Evolutionary conservation across 2,113 vertebrate species (phyloP), one percentile per base, ranked within the genome.

Genomic region (Piprites chloris): DNA sequence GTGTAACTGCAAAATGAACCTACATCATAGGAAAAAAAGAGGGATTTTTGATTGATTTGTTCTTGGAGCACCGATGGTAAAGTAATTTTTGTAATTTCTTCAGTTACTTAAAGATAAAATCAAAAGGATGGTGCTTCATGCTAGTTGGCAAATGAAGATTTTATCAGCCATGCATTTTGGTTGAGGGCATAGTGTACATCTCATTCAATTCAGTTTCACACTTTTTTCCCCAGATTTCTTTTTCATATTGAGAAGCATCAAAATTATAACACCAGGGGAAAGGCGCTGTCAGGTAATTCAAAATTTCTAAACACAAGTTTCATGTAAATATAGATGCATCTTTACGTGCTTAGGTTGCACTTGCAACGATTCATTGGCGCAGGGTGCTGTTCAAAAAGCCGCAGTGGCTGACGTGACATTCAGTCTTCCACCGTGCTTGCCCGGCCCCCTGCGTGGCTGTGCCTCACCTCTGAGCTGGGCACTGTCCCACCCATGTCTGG

Each of bases 351-450:
- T 74, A 26, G 20, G 20, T 86, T 74, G 53, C 73, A 32, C 22
- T 69, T 56, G 5, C 18, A 8, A 69, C 0, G 1, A 6, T 87
- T 71, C 20, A 22, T 4, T 50, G 16, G 22, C 12, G 33, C 1
- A 2, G 41, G 63, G 58, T 41, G 49, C 11, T 33, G 33, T 44
- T 65, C 27, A 4, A 33, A 44, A 52, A 66, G 35, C 32, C 3
- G 1, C 67, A 18, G 3, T 1, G 6, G 7, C 53, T 65, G 75
- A 35, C 1, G 1, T 33, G 42, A 19, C 3, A 0, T 33, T 66
- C 9, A 18, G 17, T 37, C 32, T 32, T 50, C 27, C 4, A 3
- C 20, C 0, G 0, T 37, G 28, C 26, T 49, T 74, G 49, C 46
- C 28, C 30, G 19, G 77, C 37, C 39, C 37, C 9, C 28, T 12